Percentiles rank a stretch among this genome's conserved stretches.
phyloP scores from a whole-genome alignment of 2,888 invertebrate genomes.

The Brachynemurus nebulosus region DNA sequence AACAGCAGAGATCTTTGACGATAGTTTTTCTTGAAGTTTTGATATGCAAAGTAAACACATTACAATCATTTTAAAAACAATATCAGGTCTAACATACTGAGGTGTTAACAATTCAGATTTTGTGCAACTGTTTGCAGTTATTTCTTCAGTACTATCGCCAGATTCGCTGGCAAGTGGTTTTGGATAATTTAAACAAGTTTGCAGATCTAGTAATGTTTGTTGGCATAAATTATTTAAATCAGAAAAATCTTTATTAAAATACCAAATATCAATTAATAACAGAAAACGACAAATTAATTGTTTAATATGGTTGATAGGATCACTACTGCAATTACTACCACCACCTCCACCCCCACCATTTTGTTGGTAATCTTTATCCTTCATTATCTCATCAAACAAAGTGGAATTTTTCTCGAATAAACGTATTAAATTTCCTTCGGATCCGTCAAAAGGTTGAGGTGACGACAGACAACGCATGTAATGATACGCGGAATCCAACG shows the following conservation, averaged over 20 bases:
- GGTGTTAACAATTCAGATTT: constrained; percentile 38
- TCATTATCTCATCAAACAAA: constrained; percentile 37
- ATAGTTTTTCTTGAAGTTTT: constrained; percentile 57
- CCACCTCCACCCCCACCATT: constrained; percentile 30
- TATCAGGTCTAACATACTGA: constrained; percentile 45
- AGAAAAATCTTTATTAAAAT: constrained; percentile 44
- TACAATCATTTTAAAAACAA: constrained; percentile 69
- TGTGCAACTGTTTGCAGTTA: constrained; percentile 36
- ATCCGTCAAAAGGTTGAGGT: constrained; percentile 73
- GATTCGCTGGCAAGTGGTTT: constrained; percentile 32
- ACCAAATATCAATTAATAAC: constrained; percentile 47
- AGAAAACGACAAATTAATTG: constrained; percentile 40
- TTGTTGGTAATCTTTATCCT: constrained; percentile 26
- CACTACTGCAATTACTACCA: constrained; percentile 19
- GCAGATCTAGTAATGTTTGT: constrained; percentile 55
- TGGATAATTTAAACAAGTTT: constrained; percentile 49
- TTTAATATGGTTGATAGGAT: constrained; percentile 33
- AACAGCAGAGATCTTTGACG: constrained; percentile 66
- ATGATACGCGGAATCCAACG: constrained; percentile 77
- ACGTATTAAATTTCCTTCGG: constrained; percentile 71
- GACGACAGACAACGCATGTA: constrained; percentile 76
- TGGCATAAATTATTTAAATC: constrained; percentile 54
- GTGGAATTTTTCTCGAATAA: constrained; percentile 54
- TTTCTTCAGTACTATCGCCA: constrained; percentile 39
- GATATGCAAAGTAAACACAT: constrained; percentile 70